phyloP scores from a whole-genome alignment of 2,113 vertebrate genomes.

The Mungos mungo region DNA sequence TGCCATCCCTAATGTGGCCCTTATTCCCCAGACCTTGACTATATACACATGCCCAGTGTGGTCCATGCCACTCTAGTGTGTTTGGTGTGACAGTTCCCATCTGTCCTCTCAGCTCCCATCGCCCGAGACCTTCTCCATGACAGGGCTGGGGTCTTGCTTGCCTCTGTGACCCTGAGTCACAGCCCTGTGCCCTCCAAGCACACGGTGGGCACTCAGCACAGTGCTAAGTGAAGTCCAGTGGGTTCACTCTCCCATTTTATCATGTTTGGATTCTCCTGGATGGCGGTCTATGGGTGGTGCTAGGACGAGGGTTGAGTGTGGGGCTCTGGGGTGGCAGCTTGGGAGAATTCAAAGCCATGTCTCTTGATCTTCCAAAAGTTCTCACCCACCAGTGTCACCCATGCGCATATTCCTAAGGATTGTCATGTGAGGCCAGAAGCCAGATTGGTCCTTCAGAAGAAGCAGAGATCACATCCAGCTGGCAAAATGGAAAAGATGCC shows the following conservation, averaged over 20 bases:
- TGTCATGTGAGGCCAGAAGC: neutral
- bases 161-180: neutral
- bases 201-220: neutral
- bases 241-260: neutral
- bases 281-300: neutral
- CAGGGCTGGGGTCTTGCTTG: neutral
- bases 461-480: neutral
- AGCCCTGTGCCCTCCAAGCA: neutral
- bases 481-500: neutral
- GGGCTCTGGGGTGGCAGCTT: neutral
- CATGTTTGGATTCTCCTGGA: neutral
- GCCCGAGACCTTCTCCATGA: neutral
- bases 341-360: neutral
- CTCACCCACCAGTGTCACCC: neutral
- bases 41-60: rapidly evolving
- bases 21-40: neutral
- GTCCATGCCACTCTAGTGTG: rapidly evolving
- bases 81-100: no score
- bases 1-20: neutral
- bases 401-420: rapidly evolving
- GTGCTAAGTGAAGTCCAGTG: neutral
- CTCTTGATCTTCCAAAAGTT: neutral
- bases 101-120: neutral
- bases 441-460: neutral
- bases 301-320: neutral